Evolutionary conservation across 2,888 invertebrate genomes (phyloP), one percentile per base, ranked within the genome.

Genomic region (Phlogophora meticulosa): DNA sequence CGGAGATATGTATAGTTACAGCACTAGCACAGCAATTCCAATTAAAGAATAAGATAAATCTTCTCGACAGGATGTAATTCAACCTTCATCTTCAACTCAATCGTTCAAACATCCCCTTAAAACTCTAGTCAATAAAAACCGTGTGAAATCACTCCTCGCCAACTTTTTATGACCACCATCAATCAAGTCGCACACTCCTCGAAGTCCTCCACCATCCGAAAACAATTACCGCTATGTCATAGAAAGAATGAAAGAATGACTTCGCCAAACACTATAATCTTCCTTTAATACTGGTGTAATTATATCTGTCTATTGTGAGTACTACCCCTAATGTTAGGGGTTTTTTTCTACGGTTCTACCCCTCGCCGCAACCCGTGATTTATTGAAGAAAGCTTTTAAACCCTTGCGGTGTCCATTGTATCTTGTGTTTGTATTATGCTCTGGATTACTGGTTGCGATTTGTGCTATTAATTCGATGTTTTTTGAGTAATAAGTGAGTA

Each of bases 381-480:
- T 94, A 95, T 95, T 86, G 88, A 89, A 90, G 94, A 94, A 94
- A 93, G 95, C 94, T 94, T 90, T 95, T 95, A 95, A 94, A 93
- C 95, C 94, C 94, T 94, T 94, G 92, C 92, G 88, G 85, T 87
- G 80, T 55, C 82, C 66, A 82, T 85, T 86, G 85, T 92, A 86
- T 87, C 69, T 85, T 88, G 82, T 88, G 85, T 87, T 64, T 84
- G 82, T 83, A 85, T 88, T 86, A 81, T 83, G 46, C 78, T 79
- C 86, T 77, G 89, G 86, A 85, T 93, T 93, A 91, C 86, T 85
- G 84, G 83, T 82, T 64, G 76, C 56, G 89, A 87, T 90, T 88
- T 90, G 89, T 85, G 89, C 89, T 91, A 87, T 87, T 92, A 92
- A 91, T 87, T 89, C 83, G 82, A 85, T 88, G 89, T 85, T 85